Conservation (phyloP, 1,140 invertebrate genomes). For the Pogonus chalceus region DNA sequence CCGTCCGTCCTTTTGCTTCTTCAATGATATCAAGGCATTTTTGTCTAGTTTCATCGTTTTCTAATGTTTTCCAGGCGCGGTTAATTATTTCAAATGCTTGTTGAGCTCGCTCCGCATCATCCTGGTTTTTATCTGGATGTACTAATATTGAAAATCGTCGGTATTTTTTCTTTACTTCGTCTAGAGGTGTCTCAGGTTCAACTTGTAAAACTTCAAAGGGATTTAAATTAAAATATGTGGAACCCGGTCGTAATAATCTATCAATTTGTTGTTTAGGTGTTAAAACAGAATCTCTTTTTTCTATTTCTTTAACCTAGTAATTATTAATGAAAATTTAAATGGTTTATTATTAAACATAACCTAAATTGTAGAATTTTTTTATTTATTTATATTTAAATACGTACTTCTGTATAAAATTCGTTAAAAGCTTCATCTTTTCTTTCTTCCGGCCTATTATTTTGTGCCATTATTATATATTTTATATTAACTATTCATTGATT, state of each 20-base stretch:
- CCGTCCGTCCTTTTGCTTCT: constrained; percentile 89
- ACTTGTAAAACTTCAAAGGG: constrained; percentile 93
- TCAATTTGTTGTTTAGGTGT: constrained; percentile 94
- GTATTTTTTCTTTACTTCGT: constrained; percentile 96
- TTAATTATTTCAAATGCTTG: constrained; percentile 91
- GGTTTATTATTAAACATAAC: not conserved
- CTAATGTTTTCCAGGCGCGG: constrained; percentile 91
- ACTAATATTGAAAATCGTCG: constrained; percentile 91
- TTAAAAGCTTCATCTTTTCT: constrained; percentile 51
- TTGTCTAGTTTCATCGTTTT: constrained; percentile 87
- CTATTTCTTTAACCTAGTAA: constrained; percentile 85
- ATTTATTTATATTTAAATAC: constrained; percentile 16
- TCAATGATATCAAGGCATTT: constrained; percentile 95
- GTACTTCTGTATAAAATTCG: constrained; percentile 56
- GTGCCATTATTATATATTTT: not conserved
- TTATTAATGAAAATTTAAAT: constrained; percentile 11
- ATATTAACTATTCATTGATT: not conserved
- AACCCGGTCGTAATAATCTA: constrained; percentile 80
- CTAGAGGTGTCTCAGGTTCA: constrained; percentile 77
- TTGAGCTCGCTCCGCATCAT: constrained; percentile 90
- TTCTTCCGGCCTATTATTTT: not conserved
- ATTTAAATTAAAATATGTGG: constrained; percentile 94
- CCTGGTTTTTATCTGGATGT: constrained; percentile 97
- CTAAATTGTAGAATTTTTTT: not conserved
- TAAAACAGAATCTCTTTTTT: constrained; percentile 80